Base-by-base conservation (phyloP, 2,888 invertebrate species). In the Heliconius aoede region DNA sequence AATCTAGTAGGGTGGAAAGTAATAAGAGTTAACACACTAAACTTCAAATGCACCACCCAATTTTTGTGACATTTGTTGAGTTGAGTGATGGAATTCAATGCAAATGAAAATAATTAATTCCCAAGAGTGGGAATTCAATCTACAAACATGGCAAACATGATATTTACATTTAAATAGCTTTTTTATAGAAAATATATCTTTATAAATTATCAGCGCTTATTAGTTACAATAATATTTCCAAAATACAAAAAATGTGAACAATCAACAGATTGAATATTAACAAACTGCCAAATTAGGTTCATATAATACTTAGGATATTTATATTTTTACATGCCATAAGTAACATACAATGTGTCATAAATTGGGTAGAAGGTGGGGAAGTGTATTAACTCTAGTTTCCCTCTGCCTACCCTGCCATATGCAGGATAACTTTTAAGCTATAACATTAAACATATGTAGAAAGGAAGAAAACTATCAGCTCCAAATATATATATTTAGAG, bases 201-300 rank as follows among this genome's bases (percentile, higher is more conserved):
- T 9, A 62, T 21, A 21, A 28, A 7, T 30, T 62, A 32, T 62
- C 30, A 21, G 62, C 9, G 5, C n/a, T n/a, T n/a, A n/a, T n/a
- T n/a, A n/a, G n/a, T n/a, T n/a, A 62, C 62, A 62, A 62, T 30
- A 30, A 18, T 36, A 7, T 62, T 21, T 30, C 28, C 28, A 28
- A 28, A 61, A 61, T 61, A 61, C 5, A 61, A 61, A 61, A 61
- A 61, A 61, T 61, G 11, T 32, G 21, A 32, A 64, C 32, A 64
- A 64, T 32, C 21, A 64, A 32, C 18, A 64, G 28, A 61, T 61
- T 61, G n/a, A 32, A 32, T 30, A 32, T 30, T n/a, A 62, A 62
- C 8, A 32, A 32, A 21, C 21, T 32, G 32, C n/a, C 21, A 62
- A 62, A 32, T 62, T 30, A 18, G 13, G 30, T 21, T 62, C 30